Evolutionary conservation across 1,140 invertebrate species (phyloP).

Genomic region (Heliconius hermathena): DNA sequence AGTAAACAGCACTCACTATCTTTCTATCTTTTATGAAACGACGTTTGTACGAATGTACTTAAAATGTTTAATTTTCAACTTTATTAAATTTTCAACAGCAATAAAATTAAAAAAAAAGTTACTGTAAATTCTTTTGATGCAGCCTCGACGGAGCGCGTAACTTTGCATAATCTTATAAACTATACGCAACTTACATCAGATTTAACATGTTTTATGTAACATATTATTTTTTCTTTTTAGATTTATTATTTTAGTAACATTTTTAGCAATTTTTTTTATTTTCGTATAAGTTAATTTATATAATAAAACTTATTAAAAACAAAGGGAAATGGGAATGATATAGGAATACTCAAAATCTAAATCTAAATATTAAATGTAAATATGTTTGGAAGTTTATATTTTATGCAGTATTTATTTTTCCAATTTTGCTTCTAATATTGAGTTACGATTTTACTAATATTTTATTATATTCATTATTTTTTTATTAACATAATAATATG

Average conservation of each 20-base stretch:
- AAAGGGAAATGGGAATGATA: no score
- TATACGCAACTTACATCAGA: background rate
- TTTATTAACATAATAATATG: no score
- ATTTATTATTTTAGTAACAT: background rate
- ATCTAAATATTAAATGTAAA: no score
- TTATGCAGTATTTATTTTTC: no score
- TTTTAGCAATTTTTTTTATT: background rate
- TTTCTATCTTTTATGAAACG: background rate
- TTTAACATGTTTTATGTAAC: background rate
- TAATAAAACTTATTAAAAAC: no score
- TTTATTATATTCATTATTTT: no score
- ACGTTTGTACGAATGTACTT: background rate
- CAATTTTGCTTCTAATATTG: no score
- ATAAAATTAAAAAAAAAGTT: background rate
- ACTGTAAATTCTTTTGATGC: background rate
- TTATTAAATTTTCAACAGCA: background rate
- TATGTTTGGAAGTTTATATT: no score
- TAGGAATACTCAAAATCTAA: no score
- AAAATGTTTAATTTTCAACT: background rate
- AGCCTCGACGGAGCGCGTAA: background rate
- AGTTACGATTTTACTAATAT: no score
- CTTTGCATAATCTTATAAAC: slow-evolving; percentile 1
- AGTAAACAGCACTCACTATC: background rate
- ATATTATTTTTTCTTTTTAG: background rate
- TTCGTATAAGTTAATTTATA: no score